Percentiles rank a stretch among this genome's conserved stretches.
phyloP scores from a whole-genome alignment of 1,140 invertebrate species.

The Panulirus ornatus region DNA sequence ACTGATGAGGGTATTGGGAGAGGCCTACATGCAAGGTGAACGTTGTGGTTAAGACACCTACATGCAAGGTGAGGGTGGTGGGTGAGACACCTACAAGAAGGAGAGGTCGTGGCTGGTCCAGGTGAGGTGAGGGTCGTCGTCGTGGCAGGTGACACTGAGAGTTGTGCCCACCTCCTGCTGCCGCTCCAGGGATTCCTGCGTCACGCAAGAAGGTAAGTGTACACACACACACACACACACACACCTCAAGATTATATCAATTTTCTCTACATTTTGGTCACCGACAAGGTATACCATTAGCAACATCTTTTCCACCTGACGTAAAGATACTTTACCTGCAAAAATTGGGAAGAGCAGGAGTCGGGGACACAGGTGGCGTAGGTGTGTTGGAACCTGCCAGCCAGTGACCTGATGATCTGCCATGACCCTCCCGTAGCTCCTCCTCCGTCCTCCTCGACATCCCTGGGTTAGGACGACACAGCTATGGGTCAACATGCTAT shows the following conservation, averaged over 20 bases:
- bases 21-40: neutral
- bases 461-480: constrained; percentile 1
- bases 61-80: too few relatives aligned
- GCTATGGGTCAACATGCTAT: neutral
- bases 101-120: neutral
- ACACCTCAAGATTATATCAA: too few relatives aligned
- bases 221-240: neutral
- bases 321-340: constrained; percentile 29
- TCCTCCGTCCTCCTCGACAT: neutral
- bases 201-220: neutral
- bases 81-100: constrained; percentile 18
- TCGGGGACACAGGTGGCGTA: constrained; percentile 46
- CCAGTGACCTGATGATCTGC: constrained; percentile 24
- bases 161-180: neutral
- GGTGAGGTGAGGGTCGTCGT: neutral
- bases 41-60: too few relatives aligned
- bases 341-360: constrained; percentile 28
- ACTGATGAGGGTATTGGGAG: neutral
- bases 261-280: too few relatives aligned
- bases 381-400: constrained; percentile 37
- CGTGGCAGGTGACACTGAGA: constrained; percentile 29
- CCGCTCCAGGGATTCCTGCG: constrained; percentile 20
- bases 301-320: neutral
- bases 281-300: too few relatives aligned
- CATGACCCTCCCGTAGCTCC: constrained; percentile 34